Base-by-base conservation (phyloP, 2,888 invertebrate species). In the Ichneumoninae sp. region DNA sequence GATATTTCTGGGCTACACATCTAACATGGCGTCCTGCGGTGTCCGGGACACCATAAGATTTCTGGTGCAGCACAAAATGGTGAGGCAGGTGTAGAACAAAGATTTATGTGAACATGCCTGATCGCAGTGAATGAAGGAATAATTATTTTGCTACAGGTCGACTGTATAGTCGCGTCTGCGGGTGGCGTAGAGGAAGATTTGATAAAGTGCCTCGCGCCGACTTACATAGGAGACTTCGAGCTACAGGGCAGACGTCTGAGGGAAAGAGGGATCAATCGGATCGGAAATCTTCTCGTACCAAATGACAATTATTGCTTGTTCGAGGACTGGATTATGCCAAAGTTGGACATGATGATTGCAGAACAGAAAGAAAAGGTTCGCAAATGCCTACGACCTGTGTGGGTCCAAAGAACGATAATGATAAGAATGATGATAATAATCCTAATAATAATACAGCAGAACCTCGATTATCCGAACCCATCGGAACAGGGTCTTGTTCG, bases 131-230 rank as follows among this genome's bases (percentile, higher is more conserved):
- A 57, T 0, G 1, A 3, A 57, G 3, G 26, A 13, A 26, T 5
- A 26, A 66, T 66, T 74, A 33, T 36, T 82, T 72, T 19, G 86
- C 84, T 91, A 79, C 90, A 97, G 96, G 96, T 99, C 47, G 99
- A 99, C 94, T 98, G 98, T 91, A 95, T 99, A 86, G 99, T 99
- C 0, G 98, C 99, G 0, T 98, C 99, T 13, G 99, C 99, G 0
- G 99, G 99, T 0, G 99, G 99, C 0, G 95, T 99, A 0, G 99
- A 99, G 94, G 99, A 99, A 94, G 99, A 99, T 94, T 96, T 99
- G 66, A 99, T 99, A 62, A 99, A 99, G 95, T 99, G 99, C 93
- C 94, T 99, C 77, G 98, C 98, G 1, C 98, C 98, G 0, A 99
- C 99, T 0, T 99, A 96, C 90, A 93, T 99, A 72, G 99, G 99